These are phyloP conservation scores for Drosophila flavopinicola DNA, from an alignment of 2,888 invertebrate species.

Conservation along the genomic window DNA sequence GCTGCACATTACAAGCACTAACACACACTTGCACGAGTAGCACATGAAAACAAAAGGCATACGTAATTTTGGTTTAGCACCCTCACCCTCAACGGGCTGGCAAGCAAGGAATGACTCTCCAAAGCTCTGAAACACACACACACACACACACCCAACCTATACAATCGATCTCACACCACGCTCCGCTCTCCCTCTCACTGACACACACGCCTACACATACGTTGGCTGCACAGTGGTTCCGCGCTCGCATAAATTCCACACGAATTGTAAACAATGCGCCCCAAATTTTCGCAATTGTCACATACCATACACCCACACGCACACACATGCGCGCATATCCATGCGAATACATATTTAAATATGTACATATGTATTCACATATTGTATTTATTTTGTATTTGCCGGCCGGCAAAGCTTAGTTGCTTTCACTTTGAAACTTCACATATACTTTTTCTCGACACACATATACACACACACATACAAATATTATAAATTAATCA, in stretches of 20 bases:
- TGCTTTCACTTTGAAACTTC: conserved; percentile 24
- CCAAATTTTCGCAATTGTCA: conserved; percentile 8
- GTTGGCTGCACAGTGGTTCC: conserved; percentile 44
- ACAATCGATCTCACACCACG: too few relatives aligned
- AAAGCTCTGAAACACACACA: conserved; percentile 16
- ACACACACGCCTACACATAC: conserved; percentile 4
- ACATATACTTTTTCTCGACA: background rate
- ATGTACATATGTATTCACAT: background rate
- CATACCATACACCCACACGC: background rate
- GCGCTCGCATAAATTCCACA: conserved; percentile 25
- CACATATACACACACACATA: background rate
- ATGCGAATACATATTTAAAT: background rate
- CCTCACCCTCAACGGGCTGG: conserved; percentile 33
- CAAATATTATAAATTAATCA: conserved; percentile 6
- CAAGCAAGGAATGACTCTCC: too few relatives aligned
- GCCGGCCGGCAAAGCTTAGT: conserved; percentile 46
- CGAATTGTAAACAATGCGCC: conserved; percentile 33
- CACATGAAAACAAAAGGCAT: conserved; percentile 25
- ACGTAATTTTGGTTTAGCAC: conserved; percentile 64
- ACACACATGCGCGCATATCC: background rate
- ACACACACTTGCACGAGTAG: conserved; percentile 16
- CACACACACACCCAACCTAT: conserved; percentile 17
- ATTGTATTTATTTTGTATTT: conserved; percentile 1
- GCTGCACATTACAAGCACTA: conserved; percentile 49
- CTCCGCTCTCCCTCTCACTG: conserved; percentile 22